Conservation (phyloP, 2,113 vertebrate genomes). For the Laticauda colubrina region DNA sequence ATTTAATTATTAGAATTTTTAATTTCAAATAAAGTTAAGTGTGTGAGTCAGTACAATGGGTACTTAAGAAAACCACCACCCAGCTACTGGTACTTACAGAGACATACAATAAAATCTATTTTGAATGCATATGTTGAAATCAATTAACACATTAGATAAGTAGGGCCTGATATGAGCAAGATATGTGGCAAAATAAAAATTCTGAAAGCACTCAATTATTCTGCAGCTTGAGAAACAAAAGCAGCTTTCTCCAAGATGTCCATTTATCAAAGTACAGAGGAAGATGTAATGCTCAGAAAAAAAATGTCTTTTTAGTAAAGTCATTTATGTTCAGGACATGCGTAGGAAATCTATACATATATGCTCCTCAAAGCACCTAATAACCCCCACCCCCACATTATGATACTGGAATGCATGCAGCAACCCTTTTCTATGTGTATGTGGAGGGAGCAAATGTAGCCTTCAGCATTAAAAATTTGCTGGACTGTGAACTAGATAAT, state of each 20-base stretch:
- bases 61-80: not conserved
- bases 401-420: not conserved
- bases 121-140: not conserved
- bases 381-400: not conserved
- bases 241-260: not conserved
- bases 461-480: not conserved
- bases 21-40: not conserved
- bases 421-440: not conserved
- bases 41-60: not conserved
- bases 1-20: not conserved
- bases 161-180: not conserved
- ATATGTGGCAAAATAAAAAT: not conserved
- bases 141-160: not conserved
- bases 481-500: not conserved
- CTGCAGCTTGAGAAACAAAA: not conserved
- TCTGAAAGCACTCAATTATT: not conserved
- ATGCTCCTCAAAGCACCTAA: not conserved
- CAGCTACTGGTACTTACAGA: not conserved
- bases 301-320: not conserved
- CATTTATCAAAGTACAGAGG: not conserved
- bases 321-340: not conserved
- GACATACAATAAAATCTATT: not conserved
- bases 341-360: not conserved
- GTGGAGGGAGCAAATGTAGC: not conserved
- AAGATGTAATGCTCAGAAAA: not conserved